Conservation (phyloP, 2,888 invertebrate genomes). For the Ceriagrion tenellum region DNA sequence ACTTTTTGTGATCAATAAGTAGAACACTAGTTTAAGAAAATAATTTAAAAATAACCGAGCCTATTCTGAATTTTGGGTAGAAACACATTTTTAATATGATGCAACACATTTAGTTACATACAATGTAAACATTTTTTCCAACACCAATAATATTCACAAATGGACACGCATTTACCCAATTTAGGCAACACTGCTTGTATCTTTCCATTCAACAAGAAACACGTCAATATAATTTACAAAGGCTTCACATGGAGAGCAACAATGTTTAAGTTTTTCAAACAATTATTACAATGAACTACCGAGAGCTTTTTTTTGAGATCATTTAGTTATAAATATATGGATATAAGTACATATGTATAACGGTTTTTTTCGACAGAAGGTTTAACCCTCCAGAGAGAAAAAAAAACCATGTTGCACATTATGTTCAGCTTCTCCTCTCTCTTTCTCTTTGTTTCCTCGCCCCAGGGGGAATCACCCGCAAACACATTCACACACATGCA, state of each 20-base stretch:
- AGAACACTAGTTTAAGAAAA: too few species aligned
- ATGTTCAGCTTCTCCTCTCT: background rate
- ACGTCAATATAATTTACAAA: conserved; percentile 48
- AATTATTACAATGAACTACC: conserved; percentile 53
- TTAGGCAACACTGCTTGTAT: conserved; percentile 9
- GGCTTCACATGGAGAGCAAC: conserved; percentile 7
- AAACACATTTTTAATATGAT: conserved; percentile 16
- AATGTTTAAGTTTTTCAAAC: background rate
- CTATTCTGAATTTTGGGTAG: background rate
- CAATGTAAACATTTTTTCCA: background rate
- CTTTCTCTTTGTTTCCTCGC: background rate
- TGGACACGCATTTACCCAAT: background rate
- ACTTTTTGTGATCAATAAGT: too few species aligned
- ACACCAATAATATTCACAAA: background rate
- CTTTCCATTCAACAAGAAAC: conserved; percentile 18
- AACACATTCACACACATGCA: background rate
- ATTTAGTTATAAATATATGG: conserved; percentile 33
- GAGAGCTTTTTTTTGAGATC: conserved; percentile 50
- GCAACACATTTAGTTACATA: background rate
- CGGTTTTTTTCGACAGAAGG: background rate
- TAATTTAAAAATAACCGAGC: too few species aligned
- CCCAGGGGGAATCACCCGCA: background rate
- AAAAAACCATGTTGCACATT: too few species aligned
- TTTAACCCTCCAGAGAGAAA: too few species aligned
- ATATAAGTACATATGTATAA: background rate